Evolutionary conservation across 2,888 invertebrate species (phyloP).

Genomic region (Chelonus formosanus): DNA sequence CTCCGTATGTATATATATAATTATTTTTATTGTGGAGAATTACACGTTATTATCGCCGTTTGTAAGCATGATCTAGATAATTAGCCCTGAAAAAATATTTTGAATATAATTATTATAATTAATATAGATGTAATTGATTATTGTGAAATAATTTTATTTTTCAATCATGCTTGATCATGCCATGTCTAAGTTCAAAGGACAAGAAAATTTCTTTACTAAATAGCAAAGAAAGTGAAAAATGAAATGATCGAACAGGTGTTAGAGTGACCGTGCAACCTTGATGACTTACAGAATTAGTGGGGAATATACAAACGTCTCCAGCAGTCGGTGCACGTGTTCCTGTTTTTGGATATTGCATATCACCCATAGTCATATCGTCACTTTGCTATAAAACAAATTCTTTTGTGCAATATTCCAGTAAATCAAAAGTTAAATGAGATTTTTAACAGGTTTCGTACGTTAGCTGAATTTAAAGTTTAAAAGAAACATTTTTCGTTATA

Average conservation of each 20-base stretch:
- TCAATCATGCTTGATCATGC: no score
- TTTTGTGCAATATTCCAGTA: conserved; percentile 12
- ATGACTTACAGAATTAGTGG: conserved; percentile 63
- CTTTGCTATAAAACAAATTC: conserved; percentile 67
- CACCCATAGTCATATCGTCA: conserved; percentile 79
- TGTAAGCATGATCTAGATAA: background rate
- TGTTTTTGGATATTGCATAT: conserved; percentile 76
- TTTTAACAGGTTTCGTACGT: background rate
- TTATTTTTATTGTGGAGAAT: conserved; percentile 3
- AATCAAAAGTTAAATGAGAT: background rate
- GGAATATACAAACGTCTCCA: conserved; percentile 67
- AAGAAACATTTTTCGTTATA: no score
- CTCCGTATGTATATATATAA: background rate
- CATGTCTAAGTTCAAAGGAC: background rate
- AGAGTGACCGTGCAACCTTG: conserved; percentile 20
- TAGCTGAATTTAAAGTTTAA: background rate
- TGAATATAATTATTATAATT: background rate
- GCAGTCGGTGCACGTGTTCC: conserved; percentile 65
- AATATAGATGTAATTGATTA: background rate
- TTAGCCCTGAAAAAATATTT: conserved; percentile 19
- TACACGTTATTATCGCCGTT: conserved; percentile 12
- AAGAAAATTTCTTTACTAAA: no score
- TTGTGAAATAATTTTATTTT: background rate
- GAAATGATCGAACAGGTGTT: background rate
- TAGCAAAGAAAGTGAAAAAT: background rate